Conservation (phyloP, 2,113 vertebrate genomes). For the Illadopsis cleaveri region DNA sequence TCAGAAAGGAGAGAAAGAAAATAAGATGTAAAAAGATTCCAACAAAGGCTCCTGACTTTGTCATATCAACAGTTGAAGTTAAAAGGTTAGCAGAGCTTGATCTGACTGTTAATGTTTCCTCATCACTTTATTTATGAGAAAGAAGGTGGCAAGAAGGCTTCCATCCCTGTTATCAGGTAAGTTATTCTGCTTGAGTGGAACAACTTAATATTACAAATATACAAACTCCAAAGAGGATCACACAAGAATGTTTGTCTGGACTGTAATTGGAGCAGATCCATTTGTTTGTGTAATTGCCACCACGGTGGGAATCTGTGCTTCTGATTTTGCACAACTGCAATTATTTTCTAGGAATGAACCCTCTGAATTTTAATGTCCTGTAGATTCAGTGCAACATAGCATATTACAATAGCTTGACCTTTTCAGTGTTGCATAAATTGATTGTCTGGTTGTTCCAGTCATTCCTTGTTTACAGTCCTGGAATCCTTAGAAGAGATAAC, state of each 20-base stretch:
- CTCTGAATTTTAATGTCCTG: neutral
- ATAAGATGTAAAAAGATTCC: neutral
- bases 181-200: neutral
- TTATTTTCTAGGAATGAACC: constrained; percentile 22
- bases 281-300: neutral
- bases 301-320: neutral
- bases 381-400: neutral
- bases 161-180: neutral
- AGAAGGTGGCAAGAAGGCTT: neutral
- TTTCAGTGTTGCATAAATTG: constrained; percentile 64
- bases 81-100: neutral
- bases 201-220: neutral
- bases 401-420: constrained; percentile 53
- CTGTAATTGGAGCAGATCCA: neutral
- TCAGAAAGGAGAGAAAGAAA: neutral
- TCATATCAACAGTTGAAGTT: neutral
- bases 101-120: neutral
- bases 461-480: constrained; percentile 14
- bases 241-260: neutral
- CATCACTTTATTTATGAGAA: neutral
- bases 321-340: neutral
- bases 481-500: constrained; percentile 13
- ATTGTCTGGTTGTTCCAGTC: constrained; percentile 6
- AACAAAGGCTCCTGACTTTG: neutral
- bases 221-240: neutral